A percentile compares a stretch with the other conserved stretches of the same genome.
Evolutionary conservation across 2,797 vertebrate species (phyloP).

Genomic region (Clarias platycephalus): DNA sequence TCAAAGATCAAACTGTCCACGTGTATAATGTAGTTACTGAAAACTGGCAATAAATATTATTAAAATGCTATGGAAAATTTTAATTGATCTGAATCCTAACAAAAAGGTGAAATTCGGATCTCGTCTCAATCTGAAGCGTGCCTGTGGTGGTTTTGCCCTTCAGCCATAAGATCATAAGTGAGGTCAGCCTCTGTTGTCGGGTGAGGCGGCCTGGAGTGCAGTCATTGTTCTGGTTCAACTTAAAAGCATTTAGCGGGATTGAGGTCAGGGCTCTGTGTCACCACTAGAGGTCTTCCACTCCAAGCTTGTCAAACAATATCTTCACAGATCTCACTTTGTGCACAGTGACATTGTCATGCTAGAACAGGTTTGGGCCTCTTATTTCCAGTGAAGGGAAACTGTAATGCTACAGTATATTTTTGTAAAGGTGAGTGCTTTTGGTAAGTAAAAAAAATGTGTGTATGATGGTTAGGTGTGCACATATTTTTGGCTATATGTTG

Average conservation of each 20-base stretch:
- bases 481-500: background rate
- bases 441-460: too few relatives aligned
- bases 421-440: background rate
- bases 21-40: too few relatives aligned
- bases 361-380: background rate
- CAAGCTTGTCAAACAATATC: background rate
- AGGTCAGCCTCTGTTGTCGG: background rate
- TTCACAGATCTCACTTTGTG: background rate
- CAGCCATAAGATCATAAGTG: background rate
- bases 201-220: background rate
- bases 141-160: background rate
- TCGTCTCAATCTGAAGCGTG: background rate
- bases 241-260: background rate
- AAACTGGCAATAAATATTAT: too few relatives aligned
- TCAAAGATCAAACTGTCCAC: too few relatives aligned
- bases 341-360: background rate
- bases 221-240: background rate
- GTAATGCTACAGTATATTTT: background rate
- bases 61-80: too few relatives aligned
- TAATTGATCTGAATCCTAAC: too few relatives aligned
- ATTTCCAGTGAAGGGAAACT: background rate
- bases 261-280: background rate
- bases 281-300: background rate
- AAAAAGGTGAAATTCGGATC: too few relatives aligned
- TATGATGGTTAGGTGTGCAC: background rate